Evolutionary conservation across 2,888 invertebrate species (phyloP).

Genomic region (Unio pictorum): DNA sequence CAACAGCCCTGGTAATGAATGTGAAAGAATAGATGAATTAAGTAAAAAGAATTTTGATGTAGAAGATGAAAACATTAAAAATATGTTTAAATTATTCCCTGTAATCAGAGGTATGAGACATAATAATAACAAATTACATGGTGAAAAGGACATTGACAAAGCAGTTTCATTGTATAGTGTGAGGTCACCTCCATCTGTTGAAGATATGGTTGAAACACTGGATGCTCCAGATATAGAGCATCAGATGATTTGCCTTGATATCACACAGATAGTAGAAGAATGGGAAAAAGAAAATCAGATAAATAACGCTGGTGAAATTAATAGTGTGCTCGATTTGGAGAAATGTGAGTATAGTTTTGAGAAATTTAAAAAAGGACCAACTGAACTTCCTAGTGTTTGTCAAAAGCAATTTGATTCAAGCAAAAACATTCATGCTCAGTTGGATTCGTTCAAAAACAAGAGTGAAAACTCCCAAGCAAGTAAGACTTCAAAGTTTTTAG

Average conservation of each 20-base stretch:
- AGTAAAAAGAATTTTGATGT: background rate
- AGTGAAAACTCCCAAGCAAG: too few species aligned
- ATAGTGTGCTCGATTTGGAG: too few species aligned
- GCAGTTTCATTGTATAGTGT: constrained; percentile 11
- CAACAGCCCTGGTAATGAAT: too few species aligned
- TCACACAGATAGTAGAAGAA: constrained; percentile 40
- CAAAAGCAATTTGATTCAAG: too few species aligned
- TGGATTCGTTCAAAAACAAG: too few species aligned
- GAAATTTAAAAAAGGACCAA: too few species aligned
- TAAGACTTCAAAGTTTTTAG: too few species aligned
- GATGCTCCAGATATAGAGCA: constrained; percentile 19
- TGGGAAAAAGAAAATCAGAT: constrained; percentile 50
- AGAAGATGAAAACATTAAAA: background rate
- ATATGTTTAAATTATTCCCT: background rate
- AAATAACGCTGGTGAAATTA: too few species aligned
- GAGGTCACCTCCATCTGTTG: constrained; percentile 40
- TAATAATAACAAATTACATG: background rate
- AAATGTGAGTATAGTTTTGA: too few species aligned
- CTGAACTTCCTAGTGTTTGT: too few species aligned
- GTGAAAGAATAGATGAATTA: background rate
- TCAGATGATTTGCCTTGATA: constrained; percentile 35
- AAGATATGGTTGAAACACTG: constrained; percentile 35
- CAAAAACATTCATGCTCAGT: too few species aligned
- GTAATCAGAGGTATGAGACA: background rate
- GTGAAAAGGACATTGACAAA: background rate